Evolutionary conservation across 2,888 invertebrate genomes (phyloP).

Genomic region (Synergus laeviventris): DNA sequence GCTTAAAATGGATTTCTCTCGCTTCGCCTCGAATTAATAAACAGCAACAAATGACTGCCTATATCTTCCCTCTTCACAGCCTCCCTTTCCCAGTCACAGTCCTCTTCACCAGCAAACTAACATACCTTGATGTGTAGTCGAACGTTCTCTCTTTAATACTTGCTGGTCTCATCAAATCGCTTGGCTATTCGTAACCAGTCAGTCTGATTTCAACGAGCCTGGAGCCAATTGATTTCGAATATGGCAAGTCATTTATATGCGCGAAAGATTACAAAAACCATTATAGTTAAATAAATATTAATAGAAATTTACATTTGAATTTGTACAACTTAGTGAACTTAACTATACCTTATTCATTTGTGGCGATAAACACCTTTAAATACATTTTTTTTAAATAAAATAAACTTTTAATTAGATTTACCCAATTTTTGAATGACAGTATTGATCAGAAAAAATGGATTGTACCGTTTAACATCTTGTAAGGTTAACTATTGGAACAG

Average conservation of each 20-base stretch:
- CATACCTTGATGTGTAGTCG: slow-evolving; percentile 50
- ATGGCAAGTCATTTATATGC: slow-evolving; percentile 3
- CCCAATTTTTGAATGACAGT: too few relatives aligned
- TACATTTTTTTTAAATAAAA: too few relatives aligned
- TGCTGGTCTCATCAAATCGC: slow-evolving; percentile 68
- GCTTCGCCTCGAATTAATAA: slow-evolving; percentile 73
- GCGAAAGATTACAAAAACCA: not conserved
- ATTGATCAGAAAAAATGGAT: too few relatives aligned
- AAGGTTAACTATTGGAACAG: too few relatives aligned
- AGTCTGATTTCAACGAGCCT: slow-evolving; percentile 54
- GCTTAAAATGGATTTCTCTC: slow-evolving; percentile 69
- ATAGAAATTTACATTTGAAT: too few relatives aligned
- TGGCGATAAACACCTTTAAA: too few relatives aligned
- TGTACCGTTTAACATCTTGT: too few relatives aligned
- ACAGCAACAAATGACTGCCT: slow-evolving; percentile 72
- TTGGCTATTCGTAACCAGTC: slow-evolving; percentile 65
- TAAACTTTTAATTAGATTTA: too few relatives aligned
- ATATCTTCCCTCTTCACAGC: slow-evolving; percentile 61
- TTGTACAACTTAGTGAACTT: not conserved
- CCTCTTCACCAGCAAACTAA: slow-evolving; percentile 44
- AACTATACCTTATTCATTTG: too few relatives aligned
- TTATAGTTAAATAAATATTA: too few relatives aligned
- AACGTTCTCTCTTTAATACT: slow-evolving; percentile 61
- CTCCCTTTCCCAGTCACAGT: slow-evolving; percentile 43
- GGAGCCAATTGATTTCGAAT: slow-evolving; percentile 45